A percentile compares a stretch with the other conserved stretches of the same genome.
Evolutionary conservation across 37 sponge, comb jelly and placozoan species (phyloP).

Genomic region (Chondrosia reniformis): DNA sequence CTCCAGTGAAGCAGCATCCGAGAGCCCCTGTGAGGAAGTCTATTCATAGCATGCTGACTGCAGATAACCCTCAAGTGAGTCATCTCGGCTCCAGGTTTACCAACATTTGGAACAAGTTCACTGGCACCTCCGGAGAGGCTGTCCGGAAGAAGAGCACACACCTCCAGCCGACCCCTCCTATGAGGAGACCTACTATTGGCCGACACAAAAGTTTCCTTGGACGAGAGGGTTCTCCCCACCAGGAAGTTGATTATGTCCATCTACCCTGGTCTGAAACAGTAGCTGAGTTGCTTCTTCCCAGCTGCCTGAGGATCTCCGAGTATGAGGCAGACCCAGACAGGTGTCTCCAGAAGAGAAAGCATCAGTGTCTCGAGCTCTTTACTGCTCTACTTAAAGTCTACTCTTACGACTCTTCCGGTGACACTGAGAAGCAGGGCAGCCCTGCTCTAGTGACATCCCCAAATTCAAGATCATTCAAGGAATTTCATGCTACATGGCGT

Average conservation of each 20-base stretch:
- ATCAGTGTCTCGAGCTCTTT: constrained; percentile 10
- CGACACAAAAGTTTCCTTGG: background rate
- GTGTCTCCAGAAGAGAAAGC: background rate
- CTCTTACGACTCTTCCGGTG: background rate
- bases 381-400: background rate
- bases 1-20: too few relatives aligned
- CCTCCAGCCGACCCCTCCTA: background rate
- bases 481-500: background rate
- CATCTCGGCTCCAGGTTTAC: too few relatives aligned
- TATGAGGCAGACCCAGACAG: background rate
- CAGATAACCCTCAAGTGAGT: too few relatives aligned
- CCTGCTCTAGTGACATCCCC: background rate
- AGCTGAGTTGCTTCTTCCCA: background rate
- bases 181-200: background rate
- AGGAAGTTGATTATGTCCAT: background rate
- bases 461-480: background rate
- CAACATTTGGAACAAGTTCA: too few relatives aligned
- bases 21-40: too few relatives aligned
- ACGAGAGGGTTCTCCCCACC: background rate
- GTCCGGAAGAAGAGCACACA: background rate
- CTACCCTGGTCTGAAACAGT: constrained; percentile 11
- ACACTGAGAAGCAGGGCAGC: background rate
- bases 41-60: too few relatives aligned
- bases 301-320: background rate
- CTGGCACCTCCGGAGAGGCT: background rate